phyloP scores from a whole-genome alignment of 1,140 invertebrate genomes.

The Listronotus bonariensis region DNA sequence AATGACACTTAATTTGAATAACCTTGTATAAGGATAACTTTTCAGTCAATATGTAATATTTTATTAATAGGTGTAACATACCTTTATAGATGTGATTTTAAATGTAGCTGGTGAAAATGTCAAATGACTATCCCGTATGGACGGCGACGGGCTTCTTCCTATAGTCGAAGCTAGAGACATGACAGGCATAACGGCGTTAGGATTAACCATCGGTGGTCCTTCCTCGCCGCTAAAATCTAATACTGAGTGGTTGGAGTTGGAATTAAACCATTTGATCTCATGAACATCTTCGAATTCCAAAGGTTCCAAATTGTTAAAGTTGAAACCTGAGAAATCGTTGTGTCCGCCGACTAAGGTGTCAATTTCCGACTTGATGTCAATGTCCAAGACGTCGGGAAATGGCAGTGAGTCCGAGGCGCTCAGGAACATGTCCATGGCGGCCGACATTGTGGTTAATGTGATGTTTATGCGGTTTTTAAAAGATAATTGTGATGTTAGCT shows the following conservation, averaged over 20 bases:
- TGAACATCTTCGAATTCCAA: slow-evolving; percentile 68
- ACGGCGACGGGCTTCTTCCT: slow-evolving; percentile 55
- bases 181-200: slow-evolving; percentile 71
- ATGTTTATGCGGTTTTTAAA: background rate
- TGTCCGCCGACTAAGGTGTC: slow-evolving; percentile 73
- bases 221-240: slow-evolving; percentile 74
- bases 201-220: slow-evolving; percentile 77
- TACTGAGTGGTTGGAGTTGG: slow-evolving; percentile 64
- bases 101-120: slow-evolving; percentile 64
- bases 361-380: slow-evolving; percentile 81
- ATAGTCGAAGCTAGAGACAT: slow-evolving; percentile 54
- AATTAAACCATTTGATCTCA: slow-evolving; percentile 60
- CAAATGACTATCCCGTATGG: slow-evolving; percentile 65
- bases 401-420: slow-evolving; percentile 62
- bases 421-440: slow-evolving; percentile 62
- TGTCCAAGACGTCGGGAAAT: slow-evolving; percentile 72
- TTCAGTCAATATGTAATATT: background rate
- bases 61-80: background rate
- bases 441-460: slow-evolving; percentile 41
- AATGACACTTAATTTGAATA: too few relatives aligned
- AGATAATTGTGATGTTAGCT: background rate
- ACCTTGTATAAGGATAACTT: too few relatives aligned
- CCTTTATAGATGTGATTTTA: slow-evolving; percentile 25
- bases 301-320: slow-evolving; percentile 69
- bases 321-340: slow-evolving; percentile 64